Percentiles rank a stretch among this genome's conserved stretches.
phyloP scores from a whole-genome alignment of 2,797 vertebrate genomes.

The Peromyscus nudipes region DNA sequence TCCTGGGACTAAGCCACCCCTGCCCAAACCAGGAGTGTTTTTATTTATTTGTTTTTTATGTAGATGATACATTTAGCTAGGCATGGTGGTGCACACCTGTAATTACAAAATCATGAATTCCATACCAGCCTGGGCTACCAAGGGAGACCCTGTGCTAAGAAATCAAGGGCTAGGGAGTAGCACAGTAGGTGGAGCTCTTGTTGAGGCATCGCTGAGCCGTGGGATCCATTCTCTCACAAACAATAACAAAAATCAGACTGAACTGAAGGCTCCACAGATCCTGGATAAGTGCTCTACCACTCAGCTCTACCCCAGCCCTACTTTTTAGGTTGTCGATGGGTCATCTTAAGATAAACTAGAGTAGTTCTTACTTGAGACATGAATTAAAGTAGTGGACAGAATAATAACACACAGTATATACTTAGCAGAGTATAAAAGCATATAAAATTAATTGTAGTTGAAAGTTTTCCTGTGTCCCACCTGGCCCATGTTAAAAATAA shows the following conservation, averaged over 20 bases:
- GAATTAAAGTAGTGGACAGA: neutral
- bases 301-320: neutral
- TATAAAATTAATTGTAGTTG: neutral
- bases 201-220: neutral
- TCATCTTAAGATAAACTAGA: slow-evolving; percentile 3
- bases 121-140: neutral
- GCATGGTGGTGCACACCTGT: neutral
- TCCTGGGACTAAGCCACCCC: neutral
- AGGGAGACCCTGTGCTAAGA: neutral
- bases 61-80: slow-evolving; percentile 4
- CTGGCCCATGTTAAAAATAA: too few relatives aligned
- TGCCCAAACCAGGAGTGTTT: neutral
- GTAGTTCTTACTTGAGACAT: slow-evolving; percentile 1
- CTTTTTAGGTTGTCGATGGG: slow-evolving; percentile 6
- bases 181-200: neutral
- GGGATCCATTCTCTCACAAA: neutral
- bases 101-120: neutral
- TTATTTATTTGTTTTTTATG: neutral
- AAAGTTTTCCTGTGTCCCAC: too few relatives aligned
- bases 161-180: neutral
- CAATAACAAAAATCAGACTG: neutral
- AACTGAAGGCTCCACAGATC: neutral
- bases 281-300: neutral
- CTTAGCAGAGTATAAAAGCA: neutral
- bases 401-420: neutral